Base-by-base conservation (phyloP, 35 echinoderm and acorn worm genomes). In the Apostichopus parvimensis region DNA sequence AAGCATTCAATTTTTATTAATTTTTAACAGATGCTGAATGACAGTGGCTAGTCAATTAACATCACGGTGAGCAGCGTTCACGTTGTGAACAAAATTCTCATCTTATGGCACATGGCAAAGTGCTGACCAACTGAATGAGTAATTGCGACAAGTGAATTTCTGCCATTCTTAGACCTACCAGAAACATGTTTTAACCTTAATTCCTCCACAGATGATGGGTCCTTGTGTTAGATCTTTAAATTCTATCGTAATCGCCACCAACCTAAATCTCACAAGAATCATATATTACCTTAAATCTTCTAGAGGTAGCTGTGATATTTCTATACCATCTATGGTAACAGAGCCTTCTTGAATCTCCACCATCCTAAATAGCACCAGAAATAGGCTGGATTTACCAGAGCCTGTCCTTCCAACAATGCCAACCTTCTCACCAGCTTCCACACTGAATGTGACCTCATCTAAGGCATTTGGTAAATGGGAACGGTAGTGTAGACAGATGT, bases 341-440 rank as follows among this genome's bases (percentile, higher is more conserved):
- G 15, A 71, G 18, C 97, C 97, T 28, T 84, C n/a, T 62, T 96
- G 97, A 12, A 95, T 92, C 55, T 94, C 78, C 73, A 96, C 95
- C 97, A 99, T 99, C 52, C 97, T 87, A 66, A 99, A 99, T 1
- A 99, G 91, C 11, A 91, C 93, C 76, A 93, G 93, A 56, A 96
- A 92, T 53, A 99, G 61, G 20, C 95, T 95, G 18, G 97, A 99
- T 84, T 99, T 99, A n/a, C 97, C 97, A 24, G 97, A 94, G 4
- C 97, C 95, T 57, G 97, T 99, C 91, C 97, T 87, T 57, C 97
- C 97, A 22, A 99, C 95, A 77, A 99, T 96, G 17, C 97, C 97
- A 77, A 99, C 81, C 90, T 99, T 99, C 73, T 99, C 97, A 22
- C 92, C 93, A 21, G 94, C 91, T 81, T 56, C 78, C 14, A 93